Percentiles rank a stretch among this genome's conserved stretches.
These are phyloP conservation scores for Cairina moschata DNA, from an alignment of 2,113 vertebrate genomes.

Conservation along the genomic window DNA sequence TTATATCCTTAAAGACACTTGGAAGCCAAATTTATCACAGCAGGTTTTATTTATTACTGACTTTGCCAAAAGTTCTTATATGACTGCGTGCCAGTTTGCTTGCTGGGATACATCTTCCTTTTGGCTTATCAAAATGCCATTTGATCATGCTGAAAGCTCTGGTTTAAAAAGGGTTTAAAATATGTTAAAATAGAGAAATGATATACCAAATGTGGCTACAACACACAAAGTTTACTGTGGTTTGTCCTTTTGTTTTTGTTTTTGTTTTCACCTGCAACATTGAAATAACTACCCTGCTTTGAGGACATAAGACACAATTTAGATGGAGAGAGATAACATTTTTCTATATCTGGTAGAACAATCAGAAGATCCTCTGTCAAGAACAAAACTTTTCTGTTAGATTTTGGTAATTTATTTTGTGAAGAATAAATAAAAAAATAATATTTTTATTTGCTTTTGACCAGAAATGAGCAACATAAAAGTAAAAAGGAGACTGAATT, in stretches of 20 bases:
- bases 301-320: neutral
- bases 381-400: neutral
- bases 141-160: neutral
- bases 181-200: neutral
- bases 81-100: neutral
- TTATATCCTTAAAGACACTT: neutral
- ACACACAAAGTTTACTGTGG: accelerated
- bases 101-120: neutral
- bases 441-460: neutral
- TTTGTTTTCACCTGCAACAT: neutral
- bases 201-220: neutral
- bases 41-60: neutral
- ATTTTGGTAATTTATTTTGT: accelerated
- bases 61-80: neutral
- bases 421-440: neutral
- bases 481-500: neutral
- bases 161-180: neutral
- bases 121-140: neutral
- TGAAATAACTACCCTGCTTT: neutral
- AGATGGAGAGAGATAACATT: neutral
- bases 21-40: neutral
- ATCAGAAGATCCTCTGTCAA: neutral
- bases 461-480: neutral
- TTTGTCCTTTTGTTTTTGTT: accelerated
- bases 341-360: neutral